Evolutionary conservation across 2,888 invertebrate species (phyloP).

Genomic region (Perithous albicinctus): DNA sequence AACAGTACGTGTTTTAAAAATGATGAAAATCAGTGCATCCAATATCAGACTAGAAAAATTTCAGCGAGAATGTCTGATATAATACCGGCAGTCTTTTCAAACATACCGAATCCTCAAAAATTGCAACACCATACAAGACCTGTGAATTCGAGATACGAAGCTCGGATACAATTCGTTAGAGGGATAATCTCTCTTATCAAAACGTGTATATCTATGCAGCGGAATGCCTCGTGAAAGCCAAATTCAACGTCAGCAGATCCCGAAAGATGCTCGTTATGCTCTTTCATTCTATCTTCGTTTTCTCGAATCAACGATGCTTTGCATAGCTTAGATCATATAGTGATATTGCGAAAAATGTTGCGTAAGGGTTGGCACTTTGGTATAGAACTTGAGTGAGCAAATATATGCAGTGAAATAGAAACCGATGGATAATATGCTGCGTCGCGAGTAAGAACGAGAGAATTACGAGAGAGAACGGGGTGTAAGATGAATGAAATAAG

Average conservation of each 20-base stretch:
- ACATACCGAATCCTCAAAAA: too few species aligned
- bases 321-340: slow-evolving; percentile 18
- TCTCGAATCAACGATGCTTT: neutral
- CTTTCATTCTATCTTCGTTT: slow-evolving; percentile 49
- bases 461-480: slow-evolving; percentile 17
- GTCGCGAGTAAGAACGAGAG: slow-evolving; percentile 31
- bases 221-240: slow-evolving; percentile 31
- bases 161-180: neutral
- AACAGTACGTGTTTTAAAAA: too few species aligned
- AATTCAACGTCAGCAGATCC: slow-evolving; percentile 76
- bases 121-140: neutral
- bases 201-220: neutral
- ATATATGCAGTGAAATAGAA: slow-evolving; percentile 69
- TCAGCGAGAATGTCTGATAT: too few species aligned
- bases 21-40: too few species aligned
- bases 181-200: neutral
- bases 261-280: slow-evolving; percentile 61
- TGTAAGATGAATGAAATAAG: slow-evolving; percentile 29
- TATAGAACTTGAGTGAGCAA: slow-evolving; percentile 66
- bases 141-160: neutral
- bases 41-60: too few species aligned
- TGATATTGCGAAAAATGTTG: slow-evolving; percentile 27
- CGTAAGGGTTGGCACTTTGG: slow-evolving; percentile 30
- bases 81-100: too few species aligned
- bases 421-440: slow-evolving; percentile 52